Percentiles rank a stretch among this genome's conserved stretches.
These are phyloP conservation scores for Machimus atricapillus DNA, from an alignment of 2,888 invertebrate species.

Conservation along the genomic window DNA sequence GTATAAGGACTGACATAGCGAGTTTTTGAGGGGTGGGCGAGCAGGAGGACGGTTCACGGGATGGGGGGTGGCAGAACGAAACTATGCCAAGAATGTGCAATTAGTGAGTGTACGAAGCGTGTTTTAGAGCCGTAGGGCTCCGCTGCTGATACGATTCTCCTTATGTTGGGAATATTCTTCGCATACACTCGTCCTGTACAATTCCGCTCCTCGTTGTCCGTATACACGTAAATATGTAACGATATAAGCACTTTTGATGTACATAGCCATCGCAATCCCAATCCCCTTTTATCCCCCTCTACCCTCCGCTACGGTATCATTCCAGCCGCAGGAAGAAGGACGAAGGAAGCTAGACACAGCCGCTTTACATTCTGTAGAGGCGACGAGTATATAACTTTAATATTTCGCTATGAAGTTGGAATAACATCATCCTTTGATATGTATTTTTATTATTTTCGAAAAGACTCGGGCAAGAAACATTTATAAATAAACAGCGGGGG, in stretches of 20 bases:
- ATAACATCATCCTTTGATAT: conserved; percentile 43
- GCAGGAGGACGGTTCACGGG: neutral
- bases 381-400: conserved; percentile 44
- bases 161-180: conserved; percentile 35
- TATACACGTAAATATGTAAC: conserved; percentile 33
- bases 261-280: neutral
- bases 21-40: neutral
- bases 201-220: conserved; percentile 3
- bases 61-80: conserved; percentile 73
- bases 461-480: conserved; percentile 39
- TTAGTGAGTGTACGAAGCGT: conserved; percentile 72
- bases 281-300: neutral
- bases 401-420: conserved; percentile 46
- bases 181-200: conserved; percentile 33
- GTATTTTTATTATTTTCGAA: conserved; percentile 38
- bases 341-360: conserved; percentile 25
- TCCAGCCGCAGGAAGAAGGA: conserved; percentile 12
- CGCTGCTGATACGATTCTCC: conserved; percentile 39
- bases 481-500: conserved; percentile 22
- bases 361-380: conserved; percentile 32
- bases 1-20: conserved; percentile 4
- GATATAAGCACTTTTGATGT: conserved; percentile 33
- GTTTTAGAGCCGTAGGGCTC: conserved; percentile 50
- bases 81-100: conserved; percentile 97
- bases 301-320: neutral